Base-by-base conservation (phyloP, 2,797 vertebrate species). In the Cirrhinus molitorella region DNA sequence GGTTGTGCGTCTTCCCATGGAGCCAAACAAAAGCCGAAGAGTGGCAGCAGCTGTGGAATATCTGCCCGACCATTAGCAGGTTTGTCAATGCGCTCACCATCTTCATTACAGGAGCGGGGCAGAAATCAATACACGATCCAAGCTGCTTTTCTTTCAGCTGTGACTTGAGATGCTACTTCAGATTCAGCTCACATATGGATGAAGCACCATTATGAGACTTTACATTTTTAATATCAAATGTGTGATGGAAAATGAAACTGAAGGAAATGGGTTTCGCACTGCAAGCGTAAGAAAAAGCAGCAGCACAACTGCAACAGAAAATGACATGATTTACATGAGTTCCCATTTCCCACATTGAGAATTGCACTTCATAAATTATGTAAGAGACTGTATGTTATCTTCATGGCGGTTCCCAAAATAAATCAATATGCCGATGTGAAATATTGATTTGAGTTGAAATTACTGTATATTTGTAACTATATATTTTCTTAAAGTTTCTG, bases 71-170 rank as follows among this genome's bases (percentile, higher is more conserved):
- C 84, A 76, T 83, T 87, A 83, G 87, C 83, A 85, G 80, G 76
- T 86, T 85, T 87, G 80, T 86, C 82, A 83, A 84, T 84, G 85
- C 79, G 55, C 79, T 72, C 81, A 28, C 83, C 79, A 83, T 88
- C 83, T 85, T 88, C 81, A 85, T 88, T 87, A 88, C 73, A 59
- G 74, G 70, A 88, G 84, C 40, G 53, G 67, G 66, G 61, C 68
- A 25, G 66, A 83, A 88, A 90, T 88, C 89, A 88, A 88, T 87
- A 85, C 79, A 28, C 34, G 59, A 85, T 85, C 80, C 57, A 40
- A 71, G 84, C 79, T 65, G 86, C 86, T 79, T 81, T 80, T 45
- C 84, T 82, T 85, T 88, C 84, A 87, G 85, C 85, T 53, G 79
- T 43, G 83, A 77, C 68, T 83, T 40, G 75, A 84, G 87, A 80